Evolutionary conservation across 2,888 invertebrate genomes (phyloP).

Genomic region (Blastobasis adustella): DNA sequence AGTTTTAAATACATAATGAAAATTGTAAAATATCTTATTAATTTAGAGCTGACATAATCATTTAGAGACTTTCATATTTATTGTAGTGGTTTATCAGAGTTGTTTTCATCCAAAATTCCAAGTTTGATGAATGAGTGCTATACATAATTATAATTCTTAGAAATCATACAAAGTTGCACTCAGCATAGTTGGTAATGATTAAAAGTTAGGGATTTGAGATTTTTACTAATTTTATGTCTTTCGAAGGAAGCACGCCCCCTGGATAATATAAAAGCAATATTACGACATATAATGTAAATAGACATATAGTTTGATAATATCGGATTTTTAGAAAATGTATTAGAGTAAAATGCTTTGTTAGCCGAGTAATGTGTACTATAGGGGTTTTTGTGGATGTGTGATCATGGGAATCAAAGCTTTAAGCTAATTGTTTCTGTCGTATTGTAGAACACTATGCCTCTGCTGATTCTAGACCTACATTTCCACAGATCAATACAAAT

Average conservation of each 20-base stretch:
- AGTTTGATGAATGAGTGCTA: slow-evolving; percentile 63
- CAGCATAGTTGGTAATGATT: slow-evolving; percentile 56
- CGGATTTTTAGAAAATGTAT: slow-evolving; percentile 71
- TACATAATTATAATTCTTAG: slow-evolving; percentile 56
- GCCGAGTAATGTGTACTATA: slow-evolving; percentile 47
- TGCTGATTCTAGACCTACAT: slow-evolving; percentile 17
- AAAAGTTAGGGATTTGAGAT: slow-evolving; percentile 66
- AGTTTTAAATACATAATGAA: slow-evolving; percentile 28
- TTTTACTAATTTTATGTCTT: slow-evolving; percentile 63
- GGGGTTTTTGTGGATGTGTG: slow-evolving; percentile 59
- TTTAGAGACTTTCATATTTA: slow-evolving; percentile 62
- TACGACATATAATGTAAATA: slow-evolving; percentile 73
- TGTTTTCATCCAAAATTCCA: slow-evolving; percentile 61
- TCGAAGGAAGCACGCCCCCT: slow-evolving; percentile 67
- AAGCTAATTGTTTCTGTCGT: slow-evolving; percentile 59
- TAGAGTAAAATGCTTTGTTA: slow-evolving; percentile 67
- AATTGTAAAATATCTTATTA: slow-evolving; percentile 51
- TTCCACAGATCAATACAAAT: slow-evolving; percentile 1
- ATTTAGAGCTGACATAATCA: slow-evolving; percentile 59
- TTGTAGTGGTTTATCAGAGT: slow-evolving; percentile 48
- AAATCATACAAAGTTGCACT: slow-evolving; percentile 59
- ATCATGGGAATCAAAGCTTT: slow-evolving; percentile 73
- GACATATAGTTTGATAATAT: slow-evolving; percentile 71
- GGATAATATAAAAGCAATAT: slow-evolving; percentile 73
- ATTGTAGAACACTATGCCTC: slow-evolving; percentile 45